phyloP scores from a whole-genome alignment of 2,888 invertebrate species.

The Epsilonema sp. region DNA sequence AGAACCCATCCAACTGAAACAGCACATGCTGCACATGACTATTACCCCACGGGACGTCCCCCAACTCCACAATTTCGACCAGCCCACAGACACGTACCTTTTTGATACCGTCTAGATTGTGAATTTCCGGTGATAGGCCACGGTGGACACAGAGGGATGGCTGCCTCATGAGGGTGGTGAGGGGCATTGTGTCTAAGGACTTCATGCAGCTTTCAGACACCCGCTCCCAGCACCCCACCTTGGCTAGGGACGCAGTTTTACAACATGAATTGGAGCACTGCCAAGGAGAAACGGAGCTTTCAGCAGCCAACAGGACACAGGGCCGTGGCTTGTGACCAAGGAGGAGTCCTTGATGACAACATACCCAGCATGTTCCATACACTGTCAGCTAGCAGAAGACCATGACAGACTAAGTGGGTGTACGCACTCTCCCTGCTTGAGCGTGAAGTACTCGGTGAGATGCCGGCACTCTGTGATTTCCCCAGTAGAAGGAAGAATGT shows the following conservation, averaged over 20 bases:
- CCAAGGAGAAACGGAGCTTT: no score
- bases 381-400: no score
- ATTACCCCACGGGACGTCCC: no score
- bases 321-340: no score
- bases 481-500: conserved; percentile 93
- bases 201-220: conserved; percentile 99
- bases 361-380: conserved; percentile 4
- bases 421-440: conserved; percentile 99
- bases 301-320: no score
- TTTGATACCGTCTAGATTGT: conserved; percentile 96
- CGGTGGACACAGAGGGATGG: conserved; percentile 99
- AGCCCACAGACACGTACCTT: no score
- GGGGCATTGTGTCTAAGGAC: conserved; percentile 95
- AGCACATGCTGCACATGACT: no score
- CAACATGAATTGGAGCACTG: background rate
- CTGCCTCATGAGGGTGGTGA: conserved; percentile 98
- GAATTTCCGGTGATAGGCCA: conserved; percentile 95
- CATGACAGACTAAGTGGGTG: conserved; percentile 1
- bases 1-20: conserved; percentile 80
- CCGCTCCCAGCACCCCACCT: conserved; percentile 98
- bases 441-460: conserved; percentile 99
- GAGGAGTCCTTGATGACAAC: background rate
- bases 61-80: no score
- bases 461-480: conserved; percentile 99
- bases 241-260: conserved; percentile 42